Percentiles rank a stretch among this genome's conserved stretches.
Conservation (phyloP, 2,888 invertebrate species). For the Rhorus exstirpatorius region DNA sequence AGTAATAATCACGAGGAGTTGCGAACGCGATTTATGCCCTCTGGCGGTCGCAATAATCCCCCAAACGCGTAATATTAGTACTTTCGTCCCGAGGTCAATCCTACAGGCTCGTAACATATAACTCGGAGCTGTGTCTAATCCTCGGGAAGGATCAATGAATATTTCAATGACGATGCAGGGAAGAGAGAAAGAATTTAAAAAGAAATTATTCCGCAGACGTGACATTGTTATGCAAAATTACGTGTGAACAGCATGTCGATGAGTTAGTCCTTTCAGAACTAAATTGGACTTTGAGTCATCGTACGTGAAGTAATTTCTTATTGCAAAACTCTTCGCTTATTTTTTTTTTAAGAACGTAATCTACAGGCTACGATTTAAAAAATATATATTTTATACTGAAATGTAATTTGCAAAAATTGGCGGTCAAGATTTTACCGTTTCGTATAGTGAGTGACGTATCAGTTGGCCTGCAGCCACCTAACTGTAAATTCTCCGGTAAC, state of each 20-base stretch:
- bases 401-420: slow-evolving; percentile 42
- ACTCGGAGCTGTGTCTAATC: slow-evolving; percentile 12
- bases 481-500: slow-evolving; percentile 57
- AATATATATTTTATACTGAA: neutral
- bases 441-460: slow-evolving; percentile 57
- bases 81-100: slow-evolving; percentile 12
- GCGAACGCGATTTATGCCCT: neutral
- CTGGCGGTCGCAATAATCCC: slow-evolving; percentile 16
- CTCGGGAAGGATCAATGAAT: slow-evolving; percentile 30
- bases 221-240: slow-evolving; percentile 22
- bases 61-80: slow-evolving; percentile 2
- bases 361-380: neutral
- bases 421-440: slow-evolving; percentile 61
- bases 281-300: slow-evolving; percentile 4
- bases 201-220: slow-evolving; percentile 8
- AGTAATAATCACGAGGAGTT: neutral
- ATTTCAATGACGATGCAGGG: slow-evolving; percentile 43
- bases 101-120: neutral
- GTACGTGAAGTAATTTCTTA: slow-evolving; percentile 17
- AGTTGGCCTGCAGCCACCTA: slow-evolving; percentile 57
- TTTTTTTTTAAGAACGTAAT: neutral
- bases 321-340: neutral
- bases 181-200: neutral
- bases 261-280: slow-evolving; percentile 1
- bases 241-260: slow-evolving; percentile 27